Evolutionary conservation across 1,140 invertebrate genomes (phyloP), one percentile per base, ranked within the genome.

Genomic region (Ladona fulva): DNA sequence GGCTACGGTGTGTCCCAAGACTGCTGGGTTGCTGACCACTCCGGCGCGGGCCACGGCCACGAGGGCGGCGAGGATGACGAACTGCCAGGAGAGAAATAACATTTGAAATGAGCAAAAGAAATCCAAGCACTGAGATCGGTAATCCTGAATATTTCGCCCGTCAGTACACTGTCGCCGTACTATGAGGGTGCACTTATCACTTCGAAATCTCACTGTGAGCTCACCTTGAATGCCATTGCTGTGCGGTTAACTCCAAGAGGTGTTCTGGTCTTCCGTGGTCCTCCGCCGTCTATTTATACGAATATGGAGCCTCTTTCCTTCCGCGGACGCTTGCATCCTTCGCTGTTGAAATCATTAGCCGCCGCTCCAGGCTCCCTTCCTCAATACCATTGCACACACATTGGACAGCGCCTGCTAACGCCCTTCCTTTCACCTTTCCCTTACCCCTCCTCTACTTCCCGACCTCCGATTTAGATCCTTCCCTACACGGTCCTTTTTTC

Each of bases 21-120:
- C 52, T 22, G 37, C 66, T 24, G 78, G 77, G 44, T 44, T 76
- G 76, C n/a, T 74, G 73, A 80, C 66, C 52, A 78, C 14, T 11
- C 74, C 78, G 19, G 79, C 80, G 16, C 29, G 42, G 24, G 77
- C 79, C 14, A 76, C 78, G 42, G 78, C 77, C 29, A 80, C 75
- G 22, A 74, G 73, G 75, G 79, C 75, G 75, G 52, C 76, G 78
- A 76, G n/a, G 78, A 74, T 75, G 75, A 78, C 37, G 25, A 78
- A 37, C 77, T 78, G 24, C 19, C 25, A 76, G 24, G 22, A 24
- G 24, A 78, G 16, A 37, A 44, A 25, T 24, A 6, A 76, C n/a
- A 25, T 6, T 25, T 76, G 37, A 24, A 25, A 25, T 25, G 8
- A 75, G 25, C 1, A 24, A 37, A 76, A 37, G 1, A 16, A 24